Conservation (phyloP, 2,888 invertebrate genomes). For the Latheticus oryzae region DNA sequence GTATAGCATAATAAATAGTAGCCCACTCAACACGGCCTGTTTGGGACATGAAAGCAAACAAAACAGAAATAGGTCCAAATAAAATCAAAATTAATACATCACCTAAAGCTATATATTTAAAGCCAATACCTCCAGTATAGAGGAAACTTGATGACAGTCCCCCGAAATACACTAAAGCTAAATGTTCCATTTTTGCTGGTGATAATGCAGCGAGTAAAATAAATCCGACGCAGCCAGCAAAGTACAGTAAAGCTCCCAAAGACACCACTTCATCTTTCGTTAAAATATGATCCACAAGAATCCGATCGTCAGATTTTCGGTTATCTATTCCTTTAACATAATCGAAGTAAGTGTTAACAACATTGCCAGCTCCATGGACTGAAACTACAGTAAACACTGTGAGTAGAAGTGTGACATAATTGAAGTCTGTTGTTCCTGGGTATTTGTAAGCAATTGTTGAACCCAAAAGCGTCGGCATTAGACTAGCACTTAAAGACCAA, state of each 20-base stretch:
- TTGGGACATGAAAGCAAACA: conserved; percentile 94
- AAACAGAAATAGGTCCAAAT: conserved; percentile 93
- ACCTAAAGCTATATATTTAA: conserved; percentile 95
- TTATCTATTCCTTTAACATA: conserved; percentile 95
- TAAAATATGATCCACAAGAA: conserved; percentile 92
- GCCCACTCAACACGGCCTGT: conserved; percentile 92
- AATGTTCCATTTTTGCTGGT: conserved; percentile 93
- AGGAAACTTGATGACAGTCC: conserved; percentile 94
- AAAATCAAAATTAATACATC: conserved; percentile 92
- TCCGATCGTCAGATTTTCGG: conserved; percentile 92
- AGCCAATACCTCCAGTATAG: conserved; percentile 96
- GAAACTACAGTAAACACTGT: conserved; percentile 89
- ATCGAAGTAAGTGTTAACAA: conserved; percentile 97
- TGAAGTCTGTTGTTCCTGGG: conserved; percentile 80
- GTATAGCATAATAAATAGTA: conserved; percentile 93
- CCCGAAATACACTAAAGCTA: conserved; percentile 94
- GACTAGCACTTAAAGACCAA: conserved; percentile 93
- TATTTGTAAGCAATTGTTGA: conserved; percentile 89
- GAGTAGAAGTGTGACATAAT: conserved; percentile 80
- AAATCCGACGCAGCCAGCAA: conserved; percentile 78
- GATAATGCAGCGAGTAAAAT: conserved; percentile 70
- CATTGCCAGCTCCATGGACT: conserved; percentile 96
- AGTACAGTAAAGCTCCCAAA: conserved; percentile 88
- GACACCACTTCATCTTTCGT: conserved; percentile 80
- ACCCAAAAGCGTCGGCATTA: conserved; percentile 91